Evolutionary conservation across 2,888 invertebrate species (phyloP).

Genomic region (Agonopterix subpropinquella): DNA sequence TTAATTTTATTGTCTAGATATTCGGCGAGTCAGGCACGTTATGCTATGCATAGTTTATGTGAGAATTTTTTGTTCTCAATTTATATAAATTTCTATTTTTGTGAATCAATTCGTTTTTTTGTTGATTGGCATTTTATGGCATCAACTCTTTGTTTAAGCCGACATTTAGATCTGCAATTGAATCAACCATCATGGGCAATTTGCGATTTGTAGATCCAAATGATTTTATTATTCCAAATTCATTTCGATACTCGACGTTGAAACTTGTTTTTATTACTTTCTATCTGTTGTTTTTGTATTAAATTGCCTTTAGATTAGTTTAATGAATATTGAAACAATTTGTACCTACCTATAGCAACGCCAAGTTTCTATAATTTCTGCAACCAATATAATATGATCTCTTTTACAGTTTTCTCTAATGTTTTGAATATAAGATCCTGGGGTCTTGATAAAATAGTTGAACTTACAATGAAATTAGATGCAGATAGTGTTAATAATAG

Average conservation of each 20-base stretch:
- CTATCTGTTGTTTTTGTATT: constrained; percentile 18
- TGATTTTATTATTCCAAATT: constrained; percentile 5
- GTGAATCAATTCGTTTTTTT: background rate
- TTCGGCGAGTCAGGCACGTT: no score
- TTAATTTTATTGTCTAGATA: no score
- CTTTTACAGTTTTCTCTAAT: background rate
- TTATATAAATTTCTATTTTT: background rate
- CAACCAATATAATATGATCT: no score
- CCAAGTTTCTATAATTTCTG: no score
- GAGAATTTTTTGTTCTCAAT: background rate
- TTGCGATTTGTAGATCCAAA: constrained; percentile 5
- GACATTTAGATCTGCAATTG: constrained; percentile 2
- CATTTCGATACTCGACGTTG: background rate
- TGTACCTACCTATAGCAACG: no score
- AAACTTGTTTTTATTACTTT: constrained; percentile 31
- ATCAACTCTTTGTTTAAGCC: constrained; percentile 4
- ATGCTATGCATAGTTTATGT: background rate
- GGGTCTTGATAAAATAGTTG: constrained; percentile 10
- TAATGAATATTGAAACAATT: no score
- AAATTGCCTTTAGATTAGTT: constrained; percentile 19
- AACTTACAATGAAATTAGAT: constrained; percentile 38
- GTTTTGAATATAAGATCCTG: background rate
- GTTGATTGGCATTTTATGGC: constrained; percentile 7
- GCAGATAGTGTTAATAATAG: constrained; percentile 53
- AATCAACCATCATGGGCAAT: constrained; percentile 1